A percentile compares a stretch with the other conserved stretches of the same genome.
Conservation (phyloP, 2,113 vertebrate species). For the Centropus unirufus region DNA sequence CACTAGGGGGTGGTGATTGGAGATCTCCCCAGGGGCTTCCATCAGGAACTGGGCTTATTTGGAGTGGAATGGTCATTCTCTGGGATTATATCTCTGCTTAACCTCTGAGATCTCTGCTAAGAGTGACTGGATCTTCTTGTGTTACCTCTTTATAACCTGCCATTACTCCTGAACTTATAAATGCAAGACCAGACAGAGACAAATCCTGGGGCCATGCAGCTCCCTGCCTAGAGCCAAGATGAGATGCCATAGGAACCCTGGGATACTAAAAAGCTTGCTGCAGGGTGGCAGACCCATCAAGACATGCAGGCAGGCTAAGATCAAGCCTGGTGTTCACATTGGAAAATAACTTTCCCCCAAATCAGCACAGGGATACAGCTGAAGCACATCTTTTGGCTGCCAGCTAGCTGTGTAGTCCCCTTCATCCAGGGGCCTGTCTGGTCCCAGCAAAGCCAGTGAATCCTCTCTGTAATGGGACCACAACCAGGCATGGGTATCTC, state of each 20-base stretch:
- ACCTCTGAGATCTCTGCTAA: accelerated
- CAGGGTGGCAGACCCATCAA: accelerated
- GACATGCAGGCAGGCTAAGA: neutral
- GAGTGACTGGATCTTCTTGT: neutral
- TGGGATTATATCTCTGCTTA: accelerated
- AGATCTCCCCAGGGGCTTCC: neutral
- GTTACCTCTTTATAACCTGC: neutral
- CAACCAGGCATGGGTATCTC: neutral
- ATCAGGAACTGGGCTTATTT: neutral
- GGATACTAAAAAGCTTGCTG: neutral
- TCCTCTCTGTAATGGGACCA: neutral
- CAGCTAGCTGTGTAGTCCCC: neutral
- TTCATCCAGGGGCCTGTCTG: neutral
- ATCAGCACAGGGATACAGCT: neutral
- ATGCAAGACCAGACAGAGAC: neutral
- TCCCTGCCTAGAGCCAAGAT: neutral
- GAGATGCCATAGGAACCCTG: neutral
- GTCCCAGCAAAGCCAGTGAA: neutral
- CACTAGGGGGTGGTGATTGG: accelerated
- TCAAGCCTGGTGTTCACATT: neutral
- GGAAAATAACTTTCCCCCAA: neutral
- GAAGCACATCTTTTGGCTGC: neutral
- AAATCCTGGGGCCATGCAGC: neutral
- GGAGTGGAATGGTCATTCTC: neutral
- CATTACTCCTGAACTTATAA: neutral